Evolutionary conservation across 2,888 invertebrate genomes (phyloP).

Genomic region (Augiades crinisus): DNA sequence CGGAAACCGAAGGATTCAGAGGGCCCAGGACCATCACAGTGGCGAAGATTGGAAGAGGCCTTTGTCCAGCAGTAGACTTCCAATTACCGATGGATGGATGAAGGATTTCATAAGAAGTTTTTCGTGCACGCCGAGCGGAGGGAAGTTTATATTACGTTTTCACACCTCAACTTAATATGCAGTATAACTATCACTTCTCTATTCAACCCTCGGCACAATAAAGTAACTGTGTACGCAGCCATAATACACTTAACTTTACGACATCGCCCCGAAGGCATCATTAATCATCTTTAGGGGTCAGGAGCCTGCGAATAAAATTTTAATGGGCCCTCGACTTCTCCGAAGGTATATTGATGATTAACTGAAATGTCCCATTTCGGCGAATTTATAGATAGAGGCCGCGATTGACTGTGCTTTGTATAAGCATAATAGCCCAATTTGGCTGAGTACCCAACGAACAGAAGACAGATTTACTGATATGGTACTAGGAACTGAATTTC

Average conservation of each 20-base stretch:
- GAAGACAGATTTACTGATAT: background rate
- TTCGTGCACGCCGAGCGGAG: no score
- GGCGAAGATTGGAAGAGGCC: no score
- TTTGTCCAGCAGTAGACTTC: no score
- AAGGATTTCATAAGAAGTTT: no score
- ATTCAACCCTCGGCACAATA: background rate
- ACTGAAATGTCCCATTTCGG: conserved; percentile 8
- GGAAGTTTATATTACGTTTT: no score
- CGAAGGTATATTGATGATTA: conserved; percentile 7
- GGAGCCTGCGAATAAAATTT: conserved; percentile 6
- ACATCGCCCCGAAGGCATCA: background rate
- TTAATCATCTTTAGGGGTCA: conserved; percentile 15
- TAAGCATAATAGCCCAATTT: background rate
- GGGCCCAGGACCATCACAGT: no score
- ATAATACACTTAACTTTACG: conserved; percentile 6
- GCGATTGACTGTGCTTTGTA: background rate
- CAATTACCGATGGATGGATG: no score
- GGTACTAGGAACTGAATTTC: no score
- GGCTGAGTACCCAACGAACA: background rate
- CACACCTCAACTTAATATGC: no score
- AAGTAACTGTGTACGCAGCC: background rate
- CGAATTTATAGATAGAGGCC: background rate
- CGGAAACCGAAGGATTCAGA: no score
- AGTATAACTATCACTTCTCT: no score
- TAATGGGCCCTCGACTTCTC: background rate